Evolutionary conservation across 2,888 invertebrate genomes (phyloP).

Genomic region (Peribatodes rhomboidaria): DNA sequence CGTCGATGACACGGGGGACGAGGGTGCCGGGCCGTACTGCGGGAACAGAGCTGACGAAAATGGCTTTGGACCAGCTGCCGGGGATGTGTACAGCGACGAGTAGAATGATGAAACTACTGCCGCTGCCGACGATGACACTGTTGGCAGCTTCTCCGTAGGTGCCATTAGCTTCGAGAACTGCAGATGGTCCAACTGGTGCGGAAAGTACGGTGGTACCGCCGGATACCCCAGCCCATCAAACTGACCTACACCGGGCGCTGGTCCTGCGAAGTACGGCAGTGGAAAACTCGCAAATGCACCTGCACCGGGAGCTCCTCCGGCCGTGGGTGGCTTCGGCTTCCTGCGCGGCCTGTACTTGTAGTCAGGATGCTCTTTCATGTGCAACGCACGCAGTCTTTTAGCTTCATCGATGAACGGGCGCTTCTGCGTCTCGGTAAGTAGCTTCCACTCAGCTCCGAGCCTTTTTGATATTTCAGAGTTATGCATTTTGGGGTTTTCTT

Average conservation of each 20-base stretch:
- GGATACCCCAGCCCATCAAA: slow-evolving; percentile 88
- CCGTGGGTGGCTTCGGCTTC: slow-evolving; percentile 92
- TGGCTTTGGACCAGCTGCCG: slow-evolving; percentile 81
- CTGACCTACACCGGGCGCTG: slow-evolving; percentile 85
- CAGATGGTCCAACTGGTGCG: slow-evolving; percentile 90
- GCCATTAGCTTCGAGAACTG: slow-evolving; percentile 88
- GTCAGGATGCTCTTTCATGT: slow-evolving; percentile 97
- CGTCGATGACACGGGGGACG: slow-evolving; percentile 77
- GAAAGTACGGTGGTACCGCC: slow-evolving; percentile 91
- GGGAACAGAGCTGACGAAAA: slow-evolving; percentile 84
- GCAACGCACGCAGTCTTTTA: slow-evolving; percentile 93
- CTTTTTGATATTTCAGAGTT: slow-evolving; percentile 96
- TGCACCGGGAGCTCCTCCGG: slow-evolving; percentile 78
- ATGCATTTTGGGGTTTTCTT: slow-evolving; percentile 97
- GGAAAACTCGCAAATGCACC: slow-evolving; percentile 89
- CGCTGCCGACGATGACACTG: slow-evolving; percentile 81
- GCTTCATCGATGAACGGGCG: slow-evolving; percentile 98
- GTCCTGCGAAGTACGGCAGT: slow-evolving; percentile 88
- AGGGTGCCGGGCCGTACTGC: slow-evolving; percentile 82
- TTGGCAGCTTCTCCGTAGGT: slow-evolving; percentile 79
- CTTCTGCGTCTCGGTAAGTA: slow-evolving; percentile 94
- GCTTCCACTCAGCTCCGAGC: slow-evolving; percentile 97
- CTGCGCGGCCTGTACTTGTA: slow-evolving; percentile 95
- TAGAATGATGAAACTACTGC: slow-evolving; percentile 90
- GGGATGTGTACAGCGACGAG: slow-evolving; percentile 88